Base-by-base conservation (phyloP, 2,888 invertebrate genomes). In the Cephus sareptanus region DNA sequence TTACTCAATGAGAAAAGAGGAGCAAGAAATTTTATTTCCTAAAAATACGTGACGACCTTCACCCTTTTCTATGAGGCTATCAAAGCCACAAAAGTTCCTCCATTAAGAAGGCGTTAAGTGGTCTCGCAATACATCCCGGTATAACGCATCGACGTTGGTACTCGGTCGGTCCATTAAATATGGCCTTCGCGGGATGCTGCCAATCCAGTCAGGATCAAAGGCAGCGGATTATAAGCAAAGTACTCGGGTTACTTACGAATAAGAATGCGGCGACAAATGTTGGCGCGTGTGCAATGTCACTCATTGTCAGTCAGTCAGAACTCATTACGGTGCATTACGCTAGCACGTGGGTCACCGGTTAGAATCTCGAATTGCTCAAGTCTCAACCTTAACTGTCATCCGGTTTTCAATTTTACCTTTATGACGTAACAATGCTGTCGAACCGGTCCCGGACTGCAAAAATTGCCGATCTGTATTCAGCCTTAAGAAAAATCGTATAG, bases 61-160 rank as follows among this genome's bases (percentile, higher is more conserved):
- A 31, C 13, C 31, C 33, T 33, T 33, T 31, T 71, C 34, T 34
- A 11, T 34, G 11, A 34, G 34, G 4, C 71, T 23, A 56, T 56
- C 56, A 56, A 23, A 23, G 56, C 23, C 56, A 56, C 23, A 56
- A 71, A 31, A 30, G 71, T 71, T 71, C 71, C 2, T 71, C 71
- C 71, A 71, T 71, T 71, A 71, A 71, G 71, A 30, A 71, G 13
- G 30, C 71, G 71, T 31, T 71, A 71, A 71, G 71, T 71, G 71
- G 23, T 71, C 71, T 71, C 30, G 33, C 71, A 11, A 71, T 71
- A 34, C 71, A 34, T 71, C 71, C 71, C 31, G 71, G 71, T 71
- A 23, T 2, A 71, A 71, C 71, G 71, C 71, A 71, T 71, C 31
- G 71, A 34, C 31, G 33, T 34, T 34, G 31, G 30, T 31, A 71